These are phyloP conservation scores for Choristoneura rosaceana DNA, from an alignment of 2,888 invertebrate species.

Conservation along the genomic window DNA sequence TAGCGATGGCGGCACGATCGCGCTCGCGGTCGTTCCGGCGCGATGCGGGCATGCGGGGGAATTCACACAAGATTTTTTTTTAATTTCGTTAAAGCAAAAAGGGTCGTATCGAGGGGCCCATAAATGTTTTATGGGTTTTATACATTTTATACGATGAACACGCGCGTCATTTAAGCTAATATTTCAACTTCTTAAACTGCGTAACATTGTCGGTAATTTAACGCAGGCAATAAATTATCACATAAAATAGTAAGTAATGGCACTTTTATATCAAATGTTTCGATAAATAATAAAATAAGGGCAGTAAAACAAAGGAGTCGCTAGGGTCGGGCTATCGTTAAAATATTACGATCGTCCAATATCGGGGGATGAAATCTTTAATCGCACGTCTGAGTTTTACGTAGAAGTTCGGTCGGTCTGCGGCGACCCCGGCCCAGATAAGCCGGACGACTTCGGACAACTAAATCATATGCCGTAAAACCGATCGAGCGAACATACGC, in stretches of 20 bases:
- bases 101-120: conserved; percentile 34
- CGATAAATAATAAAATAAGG: conserved; percentile 81
- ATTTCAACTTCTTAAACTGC: conserved; percentile 43
- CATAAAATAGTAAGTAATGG: conserved; percentile 76
- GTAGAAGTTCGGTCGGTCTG: conserved; percentile 63
- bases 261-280: conserved; percentile 78
- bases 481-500: conserved; percentile 57
- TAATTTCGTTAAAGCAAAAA: conserved; percentile 32
- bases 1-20: conserved; percentile 4
- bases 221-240: conserved; percentile 66
- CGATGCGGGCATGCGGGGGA: conserved; percentile 17
- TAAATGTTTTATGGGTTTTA: conserved; percentile 41
- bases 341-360: conserved; percentile 83
- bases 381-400: conserved; percentile 73
- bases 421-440: conserved; percentile 65
- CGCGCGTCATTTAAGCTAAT: conserved; percentile 41
- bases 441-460: conserved; percentile 60
- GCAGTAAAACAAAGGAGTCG: conserved; percentile 78
- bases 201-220: conserved; percentile 55
- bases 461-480: conserved; percentile 69
- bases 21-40: conserved; percentile 4
- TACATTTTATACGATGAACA: conserved; percentile 39
- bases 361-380: conserved; percentile 81
- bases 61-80: conserved; percentile 29
- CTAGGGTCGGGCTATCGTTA: conserved; percentile 74